Percentiles rank a stretch among this genome's conserved stretches.
phyloP scores from a whole-genome alignment of 2,113 vertebrate species.

The Montifringilla adamsi region DNA sequence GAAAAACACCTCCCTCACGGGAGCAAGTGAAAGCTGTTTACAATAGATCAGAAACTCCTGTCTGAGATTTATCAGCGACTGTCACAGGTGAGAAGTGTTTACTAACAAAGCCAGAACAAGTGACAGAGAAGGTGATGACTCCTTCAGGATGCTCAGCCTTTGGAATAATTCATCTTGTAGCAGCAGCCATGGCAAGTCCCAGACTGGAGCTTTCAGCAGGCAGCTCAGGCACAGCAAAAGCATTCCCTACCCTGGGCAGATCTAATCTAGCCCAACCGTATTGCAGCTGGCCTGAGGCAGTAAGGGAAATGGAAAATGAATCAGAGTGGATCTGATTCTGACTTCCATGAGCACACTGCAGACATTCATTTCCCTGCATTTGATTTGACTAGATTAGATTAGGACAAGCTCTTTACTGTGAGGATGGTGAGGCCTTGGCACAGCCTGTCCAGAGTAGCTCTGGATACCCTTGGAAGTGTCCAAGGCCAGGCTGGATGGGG shows the following conservation, averaged over 20 bases:
- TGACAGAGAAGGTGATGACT: conserved; percentile 45
- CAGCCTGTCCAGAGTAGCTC: neutral
- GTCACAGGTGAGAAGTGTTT: conserved; percentile 65
- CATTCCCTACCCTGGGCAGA: neutral
- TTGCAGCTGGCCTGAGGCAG: neutral
- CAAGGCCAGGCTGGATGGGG: neutral
- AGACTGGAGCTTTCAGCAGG: neutral
- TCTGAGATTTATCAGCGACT: conserved; percentile 50
- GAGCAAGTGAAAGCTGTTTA: conserved; percentile 53
- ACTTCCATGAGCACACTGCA: neutral
- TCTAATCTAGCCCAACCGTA: neutral
- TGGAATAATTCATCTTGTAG: conserved; percentile 40
- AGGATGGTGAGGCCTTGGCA: neutral
- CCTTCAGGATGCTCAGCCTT: conserved; percentile 37
- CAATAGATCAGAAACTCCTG: conserved; percentile 51
- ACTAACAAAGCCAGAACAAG: conserved; percentile 59
- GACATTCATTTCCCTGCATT: neutral
- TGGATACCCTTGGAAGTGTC: neutral
- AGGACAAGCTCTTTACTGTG: neutral
- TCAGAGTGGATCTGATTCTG: neutral
- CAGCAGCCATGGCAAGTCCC: neutral
- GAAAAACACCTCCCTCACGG: conserved; percentile 42
- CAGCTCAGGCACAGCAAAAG: neutral
- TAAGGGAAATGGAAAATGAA: neutral
- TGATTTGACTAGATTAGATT: neutral